Percentiles rank a stretch among this genome's conserved stretches.
Evolutionary conservation across 2,113 vertebrate species (phyloP).

Genomic region (Elephantulus edwardii): DNA sequence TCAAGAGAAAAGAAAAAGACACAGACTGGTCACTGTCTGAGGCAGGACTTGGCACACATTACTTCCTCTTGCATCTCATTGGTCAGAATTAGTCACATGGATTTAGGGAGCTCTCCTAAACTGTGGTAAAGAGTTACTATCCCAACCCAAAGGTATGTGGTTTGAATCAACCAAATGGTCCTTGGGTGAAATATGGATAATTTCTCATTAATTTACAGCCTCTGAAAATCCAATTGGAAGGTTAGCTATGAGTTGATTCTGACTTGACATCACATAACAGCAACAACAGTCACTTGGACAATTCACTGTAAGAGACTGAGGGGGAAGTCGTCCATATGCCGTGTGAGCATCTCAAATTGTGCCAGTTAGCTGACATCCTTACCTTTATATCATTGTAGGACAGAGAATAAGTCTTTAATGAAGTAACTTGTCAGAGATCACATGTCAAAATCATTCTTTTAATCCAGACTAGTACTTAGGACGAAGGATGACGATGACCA

Average conservation of each 20-base stretch:
- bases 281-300: background rate
- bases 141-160: no score
- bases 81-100: background rate
- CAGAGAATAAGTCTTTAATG: slow-evolving; percentile 10
- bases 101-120: no score
- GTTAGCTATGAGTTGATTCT: no score
- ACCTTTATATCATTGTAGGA: background rate
- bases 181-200: no score
- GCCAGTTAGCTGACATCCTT: background rate
- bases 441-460: background rate
- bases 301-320: background rate
- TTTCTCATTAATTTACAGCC: no score
- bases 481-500: no score
- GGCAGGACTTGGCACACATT: background rate
- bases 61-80: background rate
- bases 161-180: no score
- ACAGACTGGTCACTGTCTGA: background rate
- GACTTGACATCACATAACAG: no score
- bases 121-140: no score
- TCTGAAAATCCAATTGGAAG: no score
- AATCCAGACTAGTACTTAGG: background rate
- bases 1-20: background rate
- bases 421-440: background rate
- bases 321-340: background rate
- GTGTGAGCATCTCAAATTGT: background rate